phyloP scores from a whole-genome alignment of 2,888 invertebrate genomes.

The Heliconius erato region DNA sequence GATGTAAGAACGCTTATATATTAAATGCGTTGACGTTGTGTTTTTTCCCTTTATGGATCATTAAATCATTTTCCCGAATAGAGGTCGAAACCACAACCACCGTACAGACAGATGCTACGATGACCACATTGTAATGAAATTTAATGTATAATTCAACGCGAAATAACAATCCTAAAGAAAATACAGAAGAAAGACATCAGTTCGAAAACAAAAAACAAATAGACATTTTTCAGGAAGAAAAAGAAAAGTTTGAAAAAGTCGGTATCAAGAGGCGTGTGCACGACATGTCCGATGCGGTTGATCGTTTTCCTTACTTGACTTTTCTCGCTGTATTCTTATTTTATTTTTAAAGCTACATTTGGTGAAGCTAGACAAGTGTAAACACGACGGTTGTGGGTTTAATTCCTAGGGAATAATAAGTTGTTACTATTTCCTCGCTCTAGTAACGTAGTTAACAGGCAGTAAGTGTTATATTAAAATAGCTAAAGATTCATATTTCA shows the following conservation, averaged over 20 bases:
- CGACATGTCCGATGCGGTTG: constrained; percentile 35
- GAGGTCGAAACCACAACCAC: background rate
- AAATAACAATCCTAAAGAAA: background rate
- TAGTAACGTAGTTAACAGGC: no score
- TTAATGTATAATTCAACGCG: background rate
- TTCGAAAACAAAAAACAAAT: constrained; percentile 22
- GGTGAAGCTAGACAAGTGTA: background rate
- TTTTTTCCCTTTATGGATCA: no score
- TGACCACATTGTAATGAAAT: background rate
- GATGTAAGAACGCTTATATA: no score
- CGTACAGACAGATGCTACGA: background rate
- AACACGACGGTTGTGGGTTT: background rate
- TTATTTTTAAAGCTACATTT: background rate
- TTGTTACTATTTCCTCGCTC: background rate
- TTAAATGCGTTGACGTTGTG: no score
- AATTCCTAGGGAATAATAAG: background rate
- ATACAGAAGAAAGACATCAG: constrained; percentile 20
- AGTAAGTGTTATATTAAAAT: no score
- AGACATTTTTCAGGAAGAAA: constrained; percentile 30
- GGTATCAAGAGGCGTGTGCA: constrained; percentile 40
- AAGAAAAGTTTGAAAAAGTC: constrained; percentile 39
- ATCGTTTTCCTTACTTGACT: constrained; percentile 41
- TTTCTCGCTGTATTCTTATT: constrained; percentile 22
- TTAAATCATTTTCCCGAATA: background rate
- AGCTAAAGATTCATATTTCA: background rate